Conservation (phyloP, 2,113 vertebrate species). For the Phycodurus eques region DNA sequence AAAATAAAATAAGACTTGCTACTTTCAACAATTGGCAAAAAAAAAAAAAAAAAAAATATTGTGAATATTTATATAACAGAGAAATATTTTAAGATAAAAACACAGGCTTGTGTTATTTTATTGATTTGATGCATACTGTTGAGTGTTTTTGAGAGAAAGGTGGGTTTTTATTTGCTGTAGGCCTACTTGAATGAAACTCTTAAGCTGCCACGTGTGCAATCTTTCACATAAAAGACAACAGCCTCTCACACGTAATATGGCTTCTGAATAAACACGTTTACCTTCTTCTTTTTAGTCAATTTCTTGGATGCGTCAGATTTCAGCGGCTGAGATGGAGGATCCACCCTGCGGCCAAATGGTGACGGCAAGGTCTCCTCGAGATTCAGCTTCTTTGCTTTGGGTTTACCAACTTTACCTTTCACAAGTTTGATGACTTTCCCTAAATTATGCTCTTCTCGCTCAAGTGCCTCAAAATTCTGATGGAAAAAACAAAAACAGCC, state of each 20-base stretch:
- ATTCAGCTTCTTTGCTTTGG: slow-evolving; percentile 91
- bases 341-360: slow-evolving; percentile 87
- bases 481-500: not conserved
- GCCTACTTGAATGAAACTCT: no score
- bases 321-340: slow-evolving; percentile 86
- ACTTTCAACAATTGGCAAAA: no score
- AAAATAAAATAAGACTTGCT: no score
- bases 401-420: slow-evolving; percentile 97
- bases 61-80: no score
- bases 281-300: slow-evolving; percentile 92
- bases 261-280: slow-evolving; percentile 35
- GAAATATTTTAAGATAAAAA: no score
- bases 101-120: no score
- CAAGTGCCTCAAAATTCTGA: slow-evolving; percentile 70
- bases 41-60: no score
- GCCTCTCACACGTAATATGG: not conserved
- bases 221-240: no score
- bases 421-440: slow-evolving; percentile 85
- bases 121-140: no score
- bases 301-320: slow-evolving; percentile 92
- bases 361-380: slow-evolving; percentile 94
- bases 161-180: no score
- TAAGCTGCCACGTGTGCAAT: no score
- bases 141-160: no score
- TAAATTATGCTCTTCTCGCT: slow-evolving; percentile 81